These are phyloP conservation scores for Hydrozoanthus tunicans DNA, from an alignment of 64 coral and sea anemone genomes.

Conservation along the genomic window DNA sequence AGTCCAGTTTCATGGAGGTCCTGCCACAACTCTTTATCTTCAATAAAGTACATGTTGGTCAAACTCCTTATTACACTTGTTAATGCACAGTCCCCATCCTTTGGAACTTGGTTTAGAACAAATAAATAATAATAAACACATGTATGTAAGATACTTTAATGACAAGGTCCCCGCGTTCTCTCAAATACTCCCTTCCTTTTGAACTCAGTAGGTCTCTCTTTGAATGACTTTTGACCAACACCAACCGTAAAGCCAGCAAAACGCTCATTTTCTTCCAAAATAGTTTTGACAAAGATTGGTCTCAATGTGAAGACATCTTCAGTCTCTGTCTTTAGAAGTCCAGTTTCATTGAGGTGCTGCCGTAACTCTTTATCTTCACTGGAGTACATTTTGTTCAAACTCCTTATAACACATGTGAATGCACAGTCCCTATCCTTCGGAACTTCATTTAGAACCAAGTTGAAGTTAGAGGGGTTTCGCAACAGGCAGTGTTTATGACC, in stretches of 20 bases:
- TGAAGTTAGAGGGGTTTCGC: too few relatives aligned
- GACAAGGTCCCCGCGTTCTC: too few relatives aligned
- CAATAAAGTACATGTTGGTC: neutral
- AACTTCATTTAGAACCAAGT: too few relatives aligned
- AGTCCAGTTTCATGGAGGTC: slow-evolving; percentile 25
- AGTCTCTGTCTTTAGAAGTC: slow-evolving; percentile 40
- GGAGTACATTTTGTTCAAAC: too few relatives aligned
- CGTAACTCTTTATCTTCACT: neutral
- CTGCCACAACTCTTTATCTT: neutral
- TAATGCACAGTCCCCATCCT: too few relatives aligned
- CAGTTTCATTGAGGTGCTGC: neutral
- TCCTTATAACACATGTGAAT: too few relatives aligned
- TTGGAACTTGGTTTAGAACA: too few relatives aligned
- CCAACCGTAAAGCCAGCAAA: neutral
- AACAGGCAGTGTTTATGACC: neutral
- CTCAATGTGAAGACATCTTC: slow-evolving; percentile 22
- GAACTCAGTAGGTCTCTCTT: too few relatives aligned
- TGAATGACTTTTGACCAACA: neutral
- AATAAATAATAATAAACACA: too few relatives aligned
- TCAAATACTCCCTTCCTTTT: too few relatives aligned
- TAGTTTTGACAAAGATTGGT: slow-evolving; percentile 53
- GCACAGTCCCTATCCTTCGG: too few relatives aligned
- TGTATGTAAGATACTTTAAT: too few relatives aligned
- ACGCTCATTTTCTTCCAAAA: neutral
- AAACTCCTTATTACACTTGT: neutral